A percentile compares a stretch with the other conserved stretches of the same genome.
These are phyloP conservation scores for Microcebus tavaratra DNA, from an alignment of 2,113 vertebrate species.

Conservation along the genomic window DNA sequence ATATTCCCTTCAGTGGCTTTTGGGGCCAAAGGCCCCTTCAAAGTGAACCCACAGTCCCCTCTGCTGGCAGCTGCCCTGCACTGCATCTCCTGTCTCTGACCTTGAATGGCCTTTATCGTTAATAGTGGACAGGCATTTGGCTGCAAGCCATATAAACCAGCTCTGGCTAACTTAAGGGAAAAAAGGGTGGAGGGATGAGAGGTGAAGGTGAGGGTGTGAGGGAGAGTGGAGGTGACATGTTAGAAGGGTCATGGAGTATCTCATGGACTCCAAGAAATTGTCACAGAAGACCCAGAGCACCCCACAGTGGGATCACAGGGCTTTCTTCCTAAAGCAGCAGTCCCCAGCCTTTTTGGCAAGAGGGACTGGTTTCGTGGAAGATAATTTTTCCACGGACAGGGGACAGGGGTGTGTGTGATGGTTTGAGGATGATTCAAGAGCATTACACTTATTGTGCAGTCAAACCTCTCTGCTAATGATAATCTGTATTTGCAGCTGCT, in stretches of 20 bases:
- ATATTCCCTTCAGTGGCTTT: not conserved
- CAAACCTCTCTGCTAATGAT: too few relatives aligned
- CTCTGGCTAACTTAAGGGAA: constrained; percentile 5
- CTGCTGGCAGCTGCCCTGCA: constrained; percentile 40
- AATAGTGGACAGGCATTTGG: not conserved
- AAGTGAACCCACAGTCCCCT: not conserved
- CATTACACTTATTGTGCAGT: too few relatives aligned
- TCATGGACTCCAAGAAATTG: constrained; percentile 32
- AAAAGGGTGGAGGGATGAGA: not conserved
- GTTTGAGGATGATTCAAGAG: too few relatives aligned
- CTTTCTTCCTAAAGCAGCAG: not conserved
- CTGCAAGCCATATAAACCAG: not conserved
- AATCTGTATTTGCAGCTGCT: too few relatives aligned
- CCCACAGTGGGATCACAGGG: not conserved
- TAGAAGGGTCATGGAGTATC: not conserved
- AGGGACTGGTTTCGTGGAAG: too few relatives aligned
- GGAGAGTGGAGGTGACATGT: not conserved
- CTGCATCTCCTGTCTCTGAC: not conserved
- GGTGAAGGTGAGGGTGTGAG: too few relatives aligned
- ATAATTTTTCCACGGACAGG: too few relatives aligned
- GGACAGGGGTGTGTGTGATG: too few relatives aligned
- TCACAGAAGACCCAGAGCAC: not conserved
- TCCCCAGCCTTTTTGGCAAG: too few relatives aligned
- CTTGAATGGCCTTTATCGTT: constrained; percentile 13
- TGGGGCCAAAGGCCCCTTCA: not conserved